These are phyloP conservation scores for Atractosteus spatula DNA, from an alignment of 2,113 vertebrate species.

Conservation along the genomic window DNA sequence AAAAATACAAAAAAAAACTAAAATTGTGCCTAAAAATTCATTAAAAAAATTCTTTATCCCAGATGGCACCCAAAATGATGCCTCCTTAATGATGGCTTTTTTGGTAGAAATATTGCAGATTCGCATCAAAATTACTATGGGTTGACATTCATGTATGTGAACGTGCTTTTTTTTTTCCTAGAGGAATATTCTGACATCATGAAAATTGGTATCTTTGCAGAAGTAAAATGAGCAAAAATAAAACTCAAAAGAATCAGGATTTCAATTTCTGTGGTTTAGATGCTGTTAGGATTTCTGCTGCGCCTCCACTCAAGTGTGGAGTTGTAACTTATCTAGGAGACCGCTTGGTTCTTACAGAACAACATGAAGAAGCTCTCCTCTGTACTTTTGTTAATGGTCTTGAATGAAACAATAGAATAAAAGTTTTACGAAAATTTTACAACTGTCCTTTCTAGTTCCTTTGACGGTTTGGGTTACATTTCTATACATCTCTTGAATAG, in stretches of 20 bases:
- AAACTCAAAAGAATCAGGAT: slow-evolving; percentile 41
- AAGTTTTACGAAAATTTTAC: slow-evolving; percentile 70
- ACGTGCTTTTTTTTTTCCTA: slow-evolving; percentile 66
- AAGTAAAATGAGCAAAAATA: slow-evolving; percentile 38
- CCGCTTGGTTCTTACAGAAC: slow-evolving; percentile 57
- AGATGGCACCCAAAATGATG: slow-evolving; percentile 57
- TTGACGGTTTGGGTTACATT: neutral
- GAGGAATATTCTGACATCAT: slow-evolving; percentile 57
- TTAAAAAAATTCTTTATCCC: slow-evolving; percentile 53
- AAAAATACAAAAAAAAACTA: slow-evolving; percentile 55
- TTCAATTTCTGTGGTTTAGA: slow-evolving; percentile 45
- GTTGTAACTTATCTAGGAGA: slow-evolving; percentile 55
- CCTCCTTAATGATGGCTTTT: slow-evolving; percentile 54
- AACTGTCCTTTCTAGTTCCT: neutral
- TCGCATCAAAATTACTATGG: slow-evolving; percentile 66
- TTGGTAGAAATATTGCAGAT: slow-evolving; percentile 65
- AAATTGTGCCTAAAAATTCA: slow-evolving; percentile 33
- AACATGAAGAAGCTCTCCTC: slow-evolving; percentile 51
- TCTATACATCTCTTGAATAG: neutral
- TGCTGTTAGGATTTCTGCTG: slow-evolving; percentile 46
- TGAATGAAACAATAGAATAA: slow-evolving; percentile 75
- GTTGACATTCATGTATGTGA: slow-evolving; percentile 65
- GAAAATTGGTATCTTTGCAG: slow-evolving; percentile 42
- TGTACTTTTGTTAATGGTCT: slow-evolving; percentile 78
- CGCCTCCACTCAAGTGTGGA: slow-evolving; percentile 53